phyloP scores from a whole-genome alignment of 2,797 vertebrate genomes.

The Thamnophis elegans region DNA sequence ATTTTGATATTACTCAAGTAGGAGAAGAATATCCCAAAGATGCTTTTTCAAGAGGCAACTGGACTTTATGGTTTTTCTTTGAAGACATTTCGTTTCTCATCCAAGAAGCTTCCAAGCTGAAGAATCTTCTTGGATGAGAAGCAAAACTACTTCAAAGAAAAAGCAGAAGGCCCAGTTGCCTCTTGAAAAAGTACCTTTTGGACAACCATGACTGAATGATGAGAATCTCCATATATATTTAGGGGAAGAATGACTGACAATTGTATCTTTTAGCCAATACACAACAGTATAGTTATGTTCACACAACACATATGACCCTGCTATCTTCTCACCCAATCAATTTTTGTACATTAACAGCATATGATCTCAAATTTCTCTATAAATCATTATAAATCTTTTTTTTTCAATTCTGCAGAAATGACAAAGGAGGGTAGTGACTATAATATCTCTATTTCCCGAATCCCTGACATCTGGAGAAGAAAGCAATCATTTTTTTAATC shows the following conservation, averaged over 20 bases:
- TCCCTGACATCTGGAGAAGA: not conserved
- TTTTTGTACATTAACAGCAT: not conserved
- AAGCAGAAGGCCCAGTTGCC: too few relatives aligned
- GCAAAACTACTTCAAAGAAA: too few relatives aligned
- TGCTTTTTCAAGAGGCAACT: too few relatives aligned
- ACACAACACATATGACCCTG: not conserved
- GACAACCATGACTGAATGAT: too few relatives aligned
- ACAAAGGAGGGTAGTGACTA: not conserved
- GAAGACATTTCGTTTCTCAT: too few relatives aligned
- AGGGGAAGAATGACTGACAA: not conserved
- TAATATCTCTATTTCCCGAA: not conserved
- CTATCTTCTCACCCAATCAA: not conserved
- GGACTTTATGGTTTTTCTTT: too few relatives aligned
- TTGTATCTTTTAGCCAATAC: not conserved
- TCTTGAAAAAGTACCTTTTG: too few relatives aligned
- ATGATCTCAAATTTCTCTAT: not conserved
- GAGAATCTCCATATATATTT: not conserved
- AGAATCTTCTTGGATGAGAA: too few relatives aligned
- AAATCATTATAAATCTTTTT: not conserved
- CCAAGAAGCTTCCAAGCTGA: too few relatives aligned
- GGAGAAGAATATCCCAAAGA: too few relatives aligned
- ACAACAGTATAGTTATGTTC: not conserved
- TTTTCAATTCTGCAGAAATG: not conserved
- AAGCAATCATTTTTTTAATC: not conserved
- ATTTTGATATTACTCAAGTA: not conserved